Evolutionary conservation across 2,797 vertebrate species (phyloP), one percentile per base, ranked within the genome.

Genomic region (Betta splendens): DNA sequence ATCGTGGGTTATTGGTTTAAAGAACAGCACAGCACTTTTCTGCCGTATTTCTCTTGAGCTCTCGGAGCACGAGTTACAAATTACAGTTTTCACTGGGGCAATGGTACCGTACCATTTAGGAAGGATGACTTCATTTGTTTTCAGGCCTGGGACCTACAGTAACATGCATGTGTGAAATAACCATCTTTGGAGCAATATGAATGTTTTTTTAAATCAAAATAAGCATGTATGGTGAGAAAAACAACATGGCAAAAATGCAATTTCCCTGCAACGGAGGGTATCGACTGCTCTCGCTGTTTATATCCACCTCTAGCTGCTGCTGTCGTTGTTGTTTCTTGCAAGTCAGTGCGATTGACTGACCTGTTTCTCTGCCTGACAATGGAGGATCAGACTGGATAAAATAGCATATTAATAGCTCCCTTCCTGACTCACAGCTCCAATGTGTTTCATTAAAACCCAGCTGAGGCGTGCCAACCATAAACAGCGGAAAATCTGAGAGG

Each of bases 361-460:
- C 66, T 26, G 53, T 61, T 48, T 67, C 69, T 60, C 61, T 17
- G 29, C 35, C 62, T 79, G 58, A 72, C 55, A 80, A 73, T 67
- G 26, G 31, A 52, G 53, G 57, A 73, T 72, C 59, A 64, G 25
- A 73, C 71, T 64, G 58, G 58, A 59, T 74, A 60, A 74, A 73
- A 69, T 60, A 76, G 59, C 70, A 54, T 68, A 69, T 71, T 75
- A 85, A 80, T 60, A 78, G 61, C 66, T 51, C 46, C 49, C 51
- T 61, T 31, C 4, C 52, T 17, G 64, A 61, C 44, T 76, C 75
- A 61, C 68, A 64, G 67, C 65, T 64, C 63, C 51, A 72, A 75
- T 67, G 75, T 78, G 79, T 81, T 85, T 80, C 64, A 85, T 81
- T 84, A 75, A 81, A 75, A 61, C 43, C 43, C 40, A 49, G 69